These are phyloP conservation scores for Lottia scabra DNA, from an alignment of 2,888 invertebrate species.

Conservation along the genomic window DNA sequence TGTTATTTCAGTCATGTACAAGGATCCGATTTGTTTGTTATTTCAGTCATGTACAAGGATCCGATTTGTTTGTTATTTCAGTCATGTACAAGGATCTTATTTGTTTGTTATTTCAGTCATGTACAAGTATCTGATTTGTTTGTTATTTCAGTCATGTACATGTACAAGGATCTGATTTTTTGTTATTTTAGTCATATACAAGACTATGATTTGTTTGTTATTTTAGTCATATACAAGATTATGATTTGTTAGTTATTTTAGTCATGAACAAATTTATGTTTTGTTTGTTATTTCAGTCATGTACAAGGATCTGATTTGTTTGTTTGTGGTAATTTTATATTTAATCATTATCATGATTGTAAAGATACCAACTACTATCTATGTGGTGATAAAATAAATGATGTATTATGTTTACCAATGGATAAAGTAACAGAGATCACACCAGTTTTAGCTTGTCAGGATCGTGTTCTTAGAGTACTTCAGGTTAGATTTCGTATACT, in stretches of 20 bases:
- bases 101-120: no score
- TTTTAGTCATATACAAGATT: no score
- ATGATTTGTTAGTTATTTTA: no score
- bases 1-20: slow-evolving; percentile 65
- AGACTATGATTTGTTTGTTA: no score
- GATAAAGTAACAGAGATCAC: slow-evolving; percentile 65
- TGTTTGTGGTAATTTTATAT: slow-evolving; percentile 79
- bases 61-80: slow-evolving; percentile 74
- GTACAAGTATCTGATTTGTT: no score
- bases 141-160: no score
- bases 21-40: no score
- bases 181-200: no score
- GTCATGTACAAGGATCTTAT: no score
- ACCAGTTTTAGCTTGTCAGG: slow-evolving; percentile 84
- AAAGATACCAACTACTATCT: slow-evolving; percentile 88
- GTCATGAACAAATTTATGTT: no score
- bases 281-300: slow-evolving; percentile 74
- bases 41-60: slow-evolving; percentile 78
- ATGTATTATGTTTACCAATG: slow-evolving; percentile 79
- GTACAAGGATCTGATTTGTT: slow-evolving; percentile 88
- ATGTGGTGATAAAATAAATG: slow-evolving; percentile 88
- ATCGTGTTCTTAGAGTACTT: slow-evolving; percentile 82
- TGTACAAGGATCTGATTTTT: no score
- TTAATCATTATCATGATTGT: slow-evolving; percentile 89
- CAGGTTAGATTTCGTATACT: slow-evolving; percentile 71